Evolutionary conservation across 1,140 invertebrate species (phyloP).

Genomic region (Trachelipus rathkii): DNA sequence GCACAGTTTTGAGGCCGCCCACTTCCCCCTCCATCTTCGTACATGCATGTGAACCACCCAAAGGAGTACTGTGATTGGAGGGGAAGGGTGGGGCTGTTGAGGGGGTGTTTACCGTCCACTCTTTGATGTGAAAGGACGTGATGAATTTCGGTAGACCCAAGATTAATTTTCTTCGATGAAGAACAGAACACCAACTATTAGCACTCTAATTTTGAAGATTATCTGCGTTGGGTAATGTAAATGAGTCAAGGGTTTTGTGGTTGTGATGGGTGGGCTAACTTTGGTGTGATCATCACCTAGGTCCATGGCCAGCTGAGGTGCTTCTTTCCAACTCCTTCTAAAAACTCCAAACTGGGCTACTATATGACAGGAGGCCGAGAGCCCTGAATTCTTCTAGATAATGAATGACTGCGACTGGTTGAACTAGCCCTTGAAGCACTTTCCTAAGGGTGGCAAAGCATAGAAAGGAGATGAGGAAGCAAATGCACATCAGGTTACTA

Average conservation of each 20-base stretch:
- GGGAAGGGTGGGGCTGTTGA: not conserved
- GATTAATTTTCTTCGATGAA: not conserved
- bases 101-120: not conserved
- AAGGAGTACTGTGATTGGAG: not conserved
- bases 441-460: conserved; percentile 30
- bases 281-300: not conserved
- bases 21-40: not conserved
- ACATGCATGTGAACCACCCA: not conserved
- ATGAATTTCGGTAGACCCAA: no score
- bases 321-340: not conserved
- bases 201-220: not conserved
- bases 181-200: not conserved
- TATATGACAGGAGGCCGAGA: not conserved
- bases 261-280: not conserved
- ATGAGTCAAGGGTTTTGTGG: no score
- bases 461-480: conserved; percentile 67
- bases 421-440: not conserved
- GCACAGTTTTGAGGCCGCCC: not conserved
- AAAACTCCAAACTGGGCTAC: not conserved
- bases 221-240: not conserved
- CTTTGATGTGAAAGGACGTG: not conserved
- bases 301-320: not conserved
- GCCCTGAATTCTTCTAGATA: not conserved
- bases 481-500: conserved; percentile 85
- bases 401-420: not conserved